Base-by-base conservation (phyloP, 2,797 vertebrate species). In the Malurus leucopterus region DNA sequence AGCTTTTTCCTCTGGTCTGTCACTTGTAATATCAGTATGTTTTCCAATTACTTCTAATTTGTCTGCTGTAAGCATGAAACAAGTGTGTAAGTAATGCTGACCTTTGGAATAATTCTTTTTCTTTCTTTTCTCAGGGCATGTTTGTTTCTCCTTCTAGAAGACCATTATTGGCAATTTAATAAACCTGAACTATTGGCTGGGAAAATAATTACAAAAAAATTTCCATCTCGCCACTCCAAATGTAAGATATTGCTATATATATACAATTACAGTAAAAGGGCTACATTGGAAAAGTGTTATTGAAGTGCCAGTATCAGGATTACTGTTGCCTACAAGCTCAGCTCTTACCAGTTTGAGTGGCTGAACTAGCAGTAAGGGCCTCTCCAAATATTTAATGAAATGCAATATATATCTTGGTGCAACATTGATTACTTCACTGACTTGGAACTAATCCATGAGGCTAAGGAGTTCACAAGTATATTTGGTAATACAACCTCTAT, bases 91-190 rank as follows among this genome's bases (percentile, higher is more conserved):
- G 50, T 38, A 86, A 90, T 29, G 68, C 24, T 88, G 84, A 91
- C 75, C 75, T 92, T 84, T 86, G 54, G 90, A 90, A 83, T 70
- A 88, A 93, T 76, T 76, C 10, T 5, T 91, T 92, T 78, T 84
- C 29, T 76, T 88, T 71, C 86, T 68, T 76, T 88, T 71, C 86
- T 68, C 4, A 0, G 8, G 77, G 40, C 44, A 58, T 71, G 47
- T 82, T 86, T 88, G 30, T 70, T 88, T 88, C 29, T 54, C 64
- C 44, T 64, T 81, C 57, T 44, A 76, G n/a, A 21, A 53, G 53
- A 29, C 46, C 85, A 80, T 40, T 68, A 73, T 64, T 71, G 76
- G 20, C 40, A 80, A 64, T 80, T 90, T 68, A 80, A 74, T 50
- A 87, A 77, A 64, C 7, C 38, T 75, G 20, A 94, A 76, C 40